Evolutionary conservation across 64 coral and sea anemone species (phyloP).

Genomic region (Catalaphyllia jardinei): DNA sequence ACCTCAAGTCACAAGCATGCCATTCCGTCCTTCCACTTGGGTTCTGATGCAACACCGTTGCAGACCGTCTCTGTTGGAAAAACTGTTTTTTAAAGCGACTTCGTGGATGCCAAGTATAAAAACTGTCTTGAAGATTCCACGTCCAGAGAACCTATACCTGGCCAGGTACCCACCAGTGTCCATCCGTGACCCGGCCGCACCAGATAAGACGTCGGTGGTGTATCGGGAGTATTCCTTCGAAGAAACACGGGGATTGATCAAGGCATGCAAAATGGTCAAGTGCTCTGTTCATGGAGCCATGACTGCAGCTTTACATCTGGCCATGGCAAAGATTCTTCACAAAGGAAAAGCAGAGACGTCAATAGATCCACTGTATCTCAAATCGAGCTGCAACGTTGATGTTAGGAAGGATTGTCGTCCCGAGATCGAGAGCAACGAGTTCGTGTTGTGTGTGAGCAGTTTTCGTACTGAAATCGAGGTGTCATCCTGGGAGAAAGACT

Average conservation of each 20-base stretch:
- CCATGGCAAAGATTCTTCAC: background rate
- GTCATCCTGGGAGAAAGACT: background rate
- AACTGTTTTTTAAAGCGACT: background rate
- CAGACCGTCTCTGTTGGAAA: background rate
- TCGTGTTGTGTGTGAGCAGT: background rate
- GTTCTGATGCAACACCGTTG: background rate
- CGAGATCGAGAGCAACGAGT: background rate
- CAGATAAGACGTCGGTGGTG: background rate
- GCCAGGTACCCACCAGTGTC: background rate
- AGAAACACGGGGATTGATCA: background rate
- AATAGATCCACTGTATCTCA: background rate
- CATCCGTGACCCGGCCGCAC: background rate
- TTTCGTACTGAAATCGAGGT: background rate
- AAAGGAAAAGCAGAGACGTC: background rate
- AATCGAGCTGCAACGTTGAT: slow-evolving; percentile 5
- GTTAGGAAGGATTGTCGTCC: background rate
- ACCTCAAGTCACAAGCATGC: background rate
- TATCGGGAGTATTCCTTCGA: background rate
- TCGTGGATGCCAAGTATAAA: background rate
- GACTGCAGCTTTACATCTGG: background rate
- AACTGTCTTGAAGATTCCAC: background rate
- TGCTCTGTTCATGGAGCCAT: background rate
- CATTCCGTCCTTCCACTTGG: background rate
- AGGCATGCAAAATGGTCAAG: background rate
- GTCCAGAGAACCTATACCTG: background rate